Base-by-base conservation (phyloP, 2,113 vertebrate genomes). In the Phycodurus eques region DNA sequence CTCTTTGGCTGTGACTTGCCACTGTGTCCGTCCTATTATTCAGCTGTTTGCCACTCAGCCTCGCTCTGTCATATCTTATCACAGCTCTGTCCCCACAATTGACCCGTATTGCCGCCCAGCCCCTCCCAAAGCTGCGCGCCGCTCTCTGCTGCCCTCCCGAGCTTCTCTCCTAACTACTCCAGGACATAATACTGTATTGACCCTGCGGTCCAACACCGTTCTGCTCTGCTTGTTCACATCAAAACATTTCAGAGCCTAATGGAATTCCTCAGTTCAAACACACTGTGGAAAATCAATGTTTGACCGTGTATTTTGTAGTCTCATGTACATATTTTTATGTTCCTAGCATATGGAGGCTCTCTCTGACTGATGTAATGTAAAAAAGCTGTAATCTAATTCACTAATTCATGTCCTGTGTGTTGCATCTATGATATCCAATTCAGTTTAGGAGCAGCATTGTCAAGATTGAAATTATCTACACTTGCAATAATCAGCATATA, bases 21-120 rank as follows among this genome's bases (percentile, higher is more conserved):
- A 60, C 44, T 14, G 43, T 53, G 22, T 27, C 47, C 22, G 42
- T 78, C 35, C 27, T 72, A 67, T 79, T 80, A 74, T 85, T 80
- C 71, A 78, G 69, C 35, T 75, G 66, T 75, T 84, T 76, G 71
- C 69, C 75, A 66, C 73, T 72, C 53, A 69, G 63, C 47, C 57
- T 63, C 22, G 44, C 73, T 67, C 68, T 83, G 73, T 84, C 76
- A 77, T 75, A 62, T 69, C 68, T 73, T 78, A 70, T 80, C 77
- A 70, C 31, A 64, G 46, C 71, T 47, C 49, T 72, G 68, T 62
- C 80, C 70, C 74, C 57, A 76, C 78, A 78, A 88, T 82, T 86
- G 73, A 87, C 80, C 88, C 56, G 78, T 76, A 76, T 78, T 81
- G 71, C 69, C 71, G 77, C 31, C 2, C 8, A 73, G 68, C 79